Conservation (phyloP, 2,888 invertebrate species). For the Philhelius pedissequus region DNA sequence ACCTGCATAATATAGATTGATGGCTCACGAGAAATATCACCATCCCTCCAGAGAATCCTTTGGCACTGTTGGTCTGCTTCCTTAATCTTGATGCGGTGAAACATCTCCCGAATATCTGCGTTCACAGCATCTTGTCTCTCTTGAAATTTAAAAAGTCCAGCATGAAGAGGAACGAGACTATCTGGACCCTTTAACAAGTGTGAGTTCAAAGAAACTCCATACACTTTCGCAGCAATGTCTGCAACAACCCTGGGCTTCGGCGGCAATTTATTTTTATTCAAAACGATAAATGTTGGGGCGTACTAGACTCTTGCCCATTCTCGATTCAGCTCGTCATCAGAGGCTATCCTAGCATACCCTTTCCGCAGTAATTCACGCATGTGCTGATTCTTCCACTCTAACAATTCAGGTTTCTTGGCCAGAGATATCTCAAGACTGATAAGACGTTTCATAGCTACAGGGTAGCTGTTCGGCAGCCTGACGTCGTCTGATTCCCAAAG, state of each 20-base stretch:
- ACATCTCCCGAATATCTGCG: too few species aligned
- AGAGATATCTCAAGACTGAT: conserved; percentile 1
- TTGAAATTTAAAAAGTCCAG: too few species aligned
- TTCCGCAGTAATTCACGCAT: neutral
- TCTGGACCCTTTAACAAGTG: neutral
- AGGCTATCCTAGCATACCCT: neutral
- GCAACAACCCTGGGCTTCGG: conserved; percentile 16
- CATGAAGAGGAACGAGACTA: too few species aligned
- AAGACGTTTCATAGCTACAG: neutral
- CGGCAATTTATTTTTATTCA: conserved; percentile 3
- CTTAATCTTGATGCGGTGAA: too few species aligned
- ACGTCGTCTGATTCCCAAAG: conserved; percentile 4
- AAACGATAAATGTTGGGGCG: neutral
- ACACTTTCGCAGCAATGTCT: neutral
- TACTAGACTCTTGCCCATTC: neutral
- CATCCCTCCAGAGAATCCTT: too few species aligned
- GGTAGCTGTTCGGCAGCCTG: conserved; percentile 2
- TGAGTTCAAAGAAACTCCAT: conserved; percentile 11
- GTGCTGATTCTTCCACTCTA: conserved; percentile 12
- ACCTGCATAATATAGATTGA: too few species aligned
- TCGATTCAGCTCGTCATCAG: neutral
- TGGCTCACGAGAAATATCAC: too few species aligned
- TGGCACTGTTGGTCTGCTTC: too few species aligned
- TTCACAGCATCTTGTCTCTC: too few species aligned
- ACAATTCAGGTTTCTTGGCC: neutral